Conservation (phyloP, 2,797 vertebrate species). For the Tiaroga cobitis region DNA sequence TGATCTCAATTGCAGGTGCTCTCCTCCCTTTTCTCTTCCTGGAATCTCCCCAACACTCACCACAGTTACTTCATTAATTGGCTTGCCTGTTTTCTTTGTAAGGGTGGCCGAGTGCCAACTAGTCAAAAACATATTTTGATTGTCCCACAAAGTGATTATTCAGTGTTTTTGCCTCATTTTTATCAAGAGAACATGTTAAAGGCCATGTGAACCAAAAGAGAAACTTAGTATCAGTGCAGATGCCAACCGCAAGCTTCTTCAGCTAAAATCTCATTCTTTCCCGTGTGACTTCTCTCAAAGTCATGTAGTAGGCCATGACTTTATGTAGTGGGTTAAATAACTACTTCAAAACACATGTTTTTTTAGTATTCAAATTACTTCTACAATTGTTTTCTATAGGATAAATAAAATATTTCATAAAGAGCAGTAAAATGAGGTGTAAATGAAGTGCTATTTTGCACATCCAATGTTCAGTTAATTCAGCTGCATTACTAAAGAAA, state of each 20-base stretch:
- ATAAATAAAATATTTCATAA: neutral
- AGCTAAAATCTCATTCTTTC: neutral
- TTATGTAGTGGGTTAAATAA: no score
- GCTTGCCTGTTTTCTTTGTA: neutral
- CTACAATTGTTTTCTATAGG: neutral
- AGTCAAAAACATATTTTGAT: neutral
- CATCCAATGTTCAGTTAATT: neutral
- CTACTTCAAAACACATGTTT: neutral
- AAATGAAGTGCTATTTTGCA: neutral
- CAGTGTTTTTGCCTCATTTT: constrained; percentile 1
- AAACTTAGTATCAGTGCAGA: neutral
- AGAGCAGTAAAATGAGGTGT: neutral
- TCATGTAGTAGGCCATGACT: neutral
- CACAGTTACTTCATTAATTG: neutral
- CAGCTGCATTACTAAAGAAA: neutral
- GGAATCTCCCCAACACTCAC: neutral
- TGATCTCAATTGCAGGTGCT: neutral
- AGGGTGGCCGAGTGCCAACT: neutral
- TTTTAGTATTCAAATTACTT: neutral
- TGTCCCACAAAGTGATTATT: neutral
- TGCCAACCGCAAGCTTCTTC: neutral
- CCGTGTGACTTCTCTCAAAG: neutral
- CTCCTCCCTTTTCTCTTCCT: neutral
- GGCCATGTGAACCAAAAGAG: neutral
- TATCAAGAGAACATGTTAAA: neutral